Base-by-base conservation (phyloP, 1,140 invertebrate species). In the Ceratina calcarata region DNA sequence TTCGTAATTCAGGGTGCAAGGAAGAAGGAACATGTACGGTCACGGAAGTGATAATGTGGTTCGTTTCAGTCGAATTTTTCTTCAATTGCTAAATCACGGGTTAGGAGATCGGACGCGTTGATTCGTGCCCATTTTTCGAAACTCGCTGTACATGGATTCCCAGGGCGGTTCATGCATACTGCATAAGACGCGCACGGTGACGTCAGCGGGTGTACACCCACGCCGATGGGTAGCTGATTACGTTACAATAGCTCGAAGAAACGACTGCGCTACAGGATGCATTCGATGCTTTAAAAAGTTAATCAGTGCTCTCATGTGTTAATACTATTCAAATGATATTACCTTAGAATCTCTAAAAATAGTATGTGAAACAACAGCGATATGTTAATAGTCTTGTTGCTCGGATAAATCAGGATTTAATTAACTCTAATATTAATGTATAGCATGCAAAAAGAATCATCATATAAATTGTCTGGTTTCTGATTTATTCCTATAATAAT, bases 81-180 rank as follows among this genome's bases (percentile, higher is more conserved):
- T 0, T 20, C 6, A 18, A 24, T 45, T 3, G 22, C 24, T 1
- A 58, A 27, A 45, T 13, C 13, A 24, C 22, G n/a, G n/a, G 15
- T 57, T 60, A 16, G 8, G 22, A 22, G 18, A 61, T 58, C 16
- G 13, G 20, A 2, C 55, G 27, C 18, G n/a, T 64, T 16, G n/a
- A 18, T 55, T 79, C 32, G 32, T 45, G 22, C 49, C 37, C 62
- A 78, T 79, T 72, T 78, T 57, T 2, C 57, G 16, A 60, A 53
- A 2, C 71, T 82, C 20, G 58, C 22, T 16, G 20, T 51, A 13
- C 15, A 37, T 32, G 24, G 49, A 57, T 80, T 75, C 27, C 57
- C 62, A 65, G 51, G 45, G 22, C 1, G 45, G 45, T 32, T 80
- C 78, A 75, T 82, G 78, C 78, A 83, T 80, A 80, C 55, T 83